Conservation (phyloP, 2,113 vertebrate species). For the Oreochromis niloticus region DNA sequence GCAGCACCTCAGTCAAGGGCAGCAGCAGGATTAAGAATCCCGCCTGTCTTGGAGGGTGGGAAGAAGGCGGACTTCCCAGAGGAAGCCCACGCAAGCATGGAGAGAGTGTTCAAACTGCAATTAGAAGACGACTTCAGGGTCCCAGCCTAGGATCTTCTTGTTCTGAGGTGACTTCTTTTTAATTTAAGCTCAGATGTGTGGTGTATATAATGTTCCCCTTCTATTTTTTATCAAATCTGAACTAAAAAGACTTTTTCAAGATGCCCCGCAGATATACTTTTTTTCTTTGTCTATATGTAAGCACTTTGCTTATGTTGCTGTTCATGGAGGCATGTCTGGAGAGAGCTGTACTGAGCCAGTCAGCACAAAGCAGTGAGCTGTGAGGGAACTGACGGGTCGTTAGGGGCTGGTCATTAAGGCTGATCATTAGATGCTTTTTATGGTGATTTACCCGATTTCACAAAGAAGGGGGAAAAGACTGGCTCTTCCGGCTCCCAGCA, state of each 20-base stretch:
- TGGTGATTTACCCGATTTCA: conserved; percentile 52
- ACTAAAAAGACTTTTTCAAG: neutral
- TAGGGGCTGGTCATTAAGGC: conserved; percentile 60
- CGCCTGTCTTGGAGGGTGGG: conserved; percentile 48
- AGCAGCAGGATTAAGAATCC: conserved; percentile 43
- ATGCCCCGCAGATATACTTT: conserved; percentile 8
- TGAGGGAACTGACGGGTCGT: conserved; percentile 51
- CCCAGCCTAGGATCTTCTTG: conserved; percentile 43
- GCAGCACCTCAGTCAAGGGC: conserved; percentile 16
- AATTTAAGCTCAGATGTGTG: neutral
- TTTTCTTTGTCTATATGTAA: conserved; percentile 39
- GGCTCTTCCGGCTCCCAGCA: neutral
- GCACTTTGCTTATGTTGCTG: conserved; percentile 52
- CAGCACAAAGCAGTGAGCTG: conserved; percentile 59
- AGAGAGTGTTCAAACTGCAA: conserved; percentile 55
- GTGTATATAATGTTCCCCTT: neutral
- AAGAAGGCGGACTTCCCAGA: conserved; percentile 26
- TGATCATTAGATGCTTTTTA: conserved; percentile 71
- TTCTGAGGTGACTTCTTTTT: conserved; percentile 38
- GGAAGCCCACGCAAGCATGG: conserved; percentile 54
- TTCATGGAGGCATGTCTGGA: conserved; percentile 45
- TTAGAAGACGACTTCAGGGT: conserved; percentile 43
- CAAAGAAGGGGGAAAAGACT: conserved; percentile 4
- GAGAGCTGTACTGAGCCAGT: conserved; percentile 42
- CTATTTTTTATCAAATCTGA: neutral